Conservation (phyloP, 2,888 invertebrate species). For the Keiferia lycopersicella region DNA sequence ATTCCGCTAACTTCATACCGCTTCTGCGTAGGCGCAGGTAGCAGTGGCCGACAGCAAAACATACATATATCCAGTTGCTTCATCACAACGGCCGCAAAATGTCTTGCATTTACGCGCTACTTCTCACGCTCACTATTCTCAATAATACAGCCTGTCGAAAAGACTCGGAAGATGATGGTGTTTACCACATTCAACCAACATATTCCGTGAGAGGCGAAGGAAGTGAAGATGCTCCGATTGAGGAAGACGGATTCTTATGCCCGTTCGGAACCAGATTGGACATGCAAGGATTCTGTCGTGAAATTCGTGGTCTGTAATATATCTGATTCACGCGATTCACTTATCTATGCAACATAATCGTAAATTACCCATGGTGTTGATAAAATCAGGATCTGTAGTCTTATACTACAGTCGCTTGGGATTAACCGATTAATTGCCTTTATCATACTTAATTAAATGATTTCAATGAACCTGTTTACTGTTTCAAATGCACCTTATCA, state of each 20-base stretch:
- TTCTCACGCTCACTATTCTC: slow-evolving; percentile 22
- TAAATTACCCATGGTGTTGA: neutral
- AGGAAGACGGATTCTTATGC: slow-evolving; percentile 39
- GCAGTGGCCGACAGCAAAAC: neutral
- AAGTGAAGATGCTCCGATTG: slow-evolving; percentile 54
- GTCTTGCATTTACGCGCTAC: slow-evolving; percentile 29
- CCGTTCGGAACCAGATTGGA: slow-evolving; percentile 54
- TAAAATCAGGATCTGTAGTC: neutral
- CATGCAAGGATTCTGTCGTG: slow-evolving; percentile 55
- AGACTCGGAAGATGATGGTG: neutral
- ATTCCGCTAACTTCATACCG: slow-evolving; percentile 25
- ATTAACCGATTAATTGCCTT: neutral
- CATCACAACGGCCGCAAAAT: neutral
- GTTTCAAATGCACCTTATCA: neutral
- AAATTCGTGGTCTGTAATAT: slow-evolving; percentile 36
- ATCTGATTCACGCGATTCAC: no score
- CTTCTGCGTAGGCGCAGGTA: slow-evolving; percentile 48
- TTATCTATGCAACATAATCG: no score
- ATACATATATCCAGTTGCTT: slow-evolving; percentile 14
- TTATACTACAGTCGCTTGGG: neutral
- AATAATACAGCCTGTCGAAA: neutral
- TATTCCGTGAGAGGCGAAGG: neutral
- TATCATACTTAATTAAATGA: neutral
- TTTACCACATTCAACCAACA: neutral
- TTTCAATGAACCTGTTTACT: neutral